Evolutionary conservation across 2,797 vertebrate genomes (phyloP).

Genomic region (Intellagama lesueurii): DNA sequence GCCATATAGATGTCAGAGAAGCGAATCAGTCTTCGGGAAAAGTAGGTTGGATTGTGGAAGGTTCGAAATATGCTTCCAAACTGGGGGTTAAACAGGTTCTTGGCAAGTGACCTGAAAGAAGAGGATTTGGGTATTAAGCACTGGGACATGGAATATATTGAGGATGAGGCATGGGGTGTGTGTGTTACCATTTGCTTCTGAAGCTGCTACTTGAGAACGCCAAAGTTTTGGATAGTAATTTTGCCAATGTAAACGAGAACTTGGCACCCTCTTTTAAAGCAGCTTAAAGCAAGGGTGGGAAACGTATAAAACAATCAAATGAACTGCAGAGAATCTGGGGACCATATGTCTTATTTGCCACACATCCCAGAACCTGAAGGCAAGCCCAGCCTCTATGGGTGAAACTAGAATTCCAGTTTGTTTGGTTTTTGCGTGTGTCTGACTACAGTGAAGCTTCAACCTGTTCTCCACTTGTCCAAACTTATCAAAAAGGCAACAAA

Average conservation of each 20-base stretch:
- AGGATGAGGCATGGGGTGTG: too few species aligned
- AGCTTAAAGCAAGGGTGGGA: neutral
- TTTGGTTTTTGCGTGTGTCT: too few species aligned
- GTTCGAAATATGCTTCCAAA: constrained; percentile 86
- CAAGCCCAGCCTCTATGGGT: too few species aligned
- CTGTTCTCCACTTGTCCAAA: neutral
- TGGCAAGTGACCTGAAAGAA: constrained; percentile 76
- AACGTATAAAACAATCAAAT: too few species aligned
- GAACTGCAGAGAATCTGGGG: too few species aligned
- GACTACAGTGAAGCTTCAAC: neutral
- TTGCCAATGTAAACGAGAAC: neutral
- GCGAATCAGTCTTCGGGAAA: constrained; percentile 80
- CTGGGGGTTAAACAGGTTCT: constrained; percentile 83
- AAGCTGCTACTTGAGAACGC: neutral
- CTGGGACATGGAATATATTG: neutral
- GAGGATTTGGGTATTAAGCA: neutral
- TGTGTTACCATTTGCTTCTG: neutral
- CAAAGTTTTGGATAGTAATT: neutral
- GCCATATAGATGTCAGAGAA: constrained; percentile 87
- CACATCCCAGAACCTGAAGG: too few species aligned
- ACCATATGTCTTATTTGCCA: too few species aligned
- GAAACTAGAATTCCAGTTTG: too few species aligned
- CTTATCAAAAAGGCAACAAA: neutral
- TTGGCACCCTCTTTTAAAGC: neutral
- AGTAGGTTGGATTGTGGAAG: constrained; percentile 85